Percentiles rank a stretch among this genome's conserved stretches.
These are phyloP conservation scores for Lagria hirta DNA, from an alignment of 2,888 invertebrate species.

Conservation along the genomic window DNA sequence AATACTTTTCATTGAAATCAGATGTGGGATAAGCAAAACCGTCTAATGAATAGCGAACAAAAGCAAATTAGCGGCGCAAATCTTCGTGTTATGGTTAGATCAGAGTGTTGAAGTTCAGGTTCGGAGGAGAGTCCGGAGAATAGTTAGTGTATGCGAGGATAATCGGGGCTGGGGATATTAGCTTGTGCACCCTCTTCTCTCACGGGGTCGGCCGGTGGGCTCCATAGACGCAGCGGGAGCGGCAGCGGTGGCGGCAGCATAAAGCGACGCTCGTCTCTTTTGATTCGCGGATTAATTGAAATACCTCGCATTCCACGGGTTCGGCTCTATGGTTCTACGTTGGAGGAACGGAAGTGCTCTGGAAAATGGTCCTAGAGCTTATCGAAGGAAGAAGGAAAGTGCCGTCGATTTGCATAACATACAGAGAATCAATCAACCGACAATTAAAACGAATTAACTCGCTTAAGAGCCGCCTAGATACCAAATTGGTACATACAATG, in stretches of 20 bases:
- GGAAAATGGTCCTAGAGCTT: conserved; percentile 37
- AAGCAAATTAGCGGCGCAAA: conserved; percentile 15
- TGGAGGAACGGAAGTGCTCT: conserved; percentile 41
- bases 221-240: too few species aligned
- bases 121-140: conserved; percentile 17
- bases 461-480: too few species aligned
- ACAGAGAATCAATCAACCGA: conserved; percentile 14
- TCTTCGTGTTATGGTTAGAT: conserved; percentile 1
- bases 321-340: conserved; percentile 40
- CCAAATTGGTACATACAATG: too few species aligned
- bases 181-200: conserved; percentile 26
- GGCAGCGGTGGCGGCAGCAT: conserved; percentile 40
- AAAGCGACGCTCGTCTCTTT: conserved; percentile 53
- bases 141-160: conserved; percentile 28
- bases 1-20: too few species aligned
- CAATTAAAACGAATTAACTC: conserved; percentile 21
- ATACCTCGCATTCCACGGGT: conserved; percentile 55
- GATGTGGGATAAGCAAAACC: too few species aligned
- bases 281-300: conserved; percentile 57
- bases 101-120: conserved; percentile 10
- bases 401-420: too few species aligned
- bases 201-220: conserved; percentile 29
- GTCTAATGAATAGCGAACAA: conserved; percentile 9
- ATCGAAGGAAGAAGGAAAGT: conserved; percentile 39
- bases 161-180: conserved; percentile 27